Evolutionary conservation across 2,797 vertebrate genomes (phyloP), one percentile per base, ranked within the genome.

Genomic region (Chrosomus eos): DNA sequence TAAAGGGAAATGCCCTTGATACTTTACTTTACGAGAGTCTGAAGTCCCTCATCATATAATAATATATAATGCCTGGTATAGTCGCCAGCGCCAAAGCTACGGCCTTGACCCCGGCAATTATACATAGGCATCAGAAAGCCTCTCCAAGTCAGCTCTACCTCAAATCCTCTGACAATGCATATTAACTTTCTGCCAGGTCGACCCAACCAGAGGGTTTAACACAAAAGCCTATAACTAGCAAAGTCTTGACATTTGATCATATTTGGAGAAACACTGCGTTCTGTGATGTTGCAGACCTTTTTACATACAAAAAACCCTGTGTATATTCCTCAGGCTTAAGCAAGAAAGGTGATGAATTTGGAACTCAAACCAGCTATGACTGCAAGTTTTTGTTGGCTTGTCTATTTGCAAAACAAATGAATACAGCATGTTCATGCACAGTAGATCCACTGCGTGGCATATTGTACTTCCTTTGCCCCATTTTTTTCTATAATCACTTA

Each of bases 101-200:
- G 91, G 92, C 93, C 94, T n/a, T 95, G 95, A 95, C 93, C 94
- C 86, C 72, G 86, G 73, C 93, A 93, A 94, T 94, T 93, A 94
- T 87, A 94, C 93, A 93, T 91, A 93, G 93, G 90, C 93, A 93
- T 94, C 93, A 92, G 90, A 89, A 88, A 85, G 92, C 90, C 87
- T 89, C 90, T 92, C 88, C 83, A 82, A 89, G 90, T 90, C 91
- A 87, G 80, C 86, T 77, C 84, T 74, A 88, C 90, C 91, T 90
- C 89, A 92, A 89, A 86, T 90, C 90, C 92, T 91, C 90, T 92
- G 90, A 92, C 90, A 87, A 87, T 83, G 90, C 83, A 31, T 84
- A 92, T 94, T 92, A 93, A 89, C 91, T 87, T 80, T 88, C 90
- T 91, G 90, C 92, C 90, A 88, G 86, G 87, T 67, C 78, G 72